These are phyloP conservation scores for Caenorhabditis uteleia DNA, from an alignment of 2,888 invertebrate species.

Conservation along the genomic window DNA sequence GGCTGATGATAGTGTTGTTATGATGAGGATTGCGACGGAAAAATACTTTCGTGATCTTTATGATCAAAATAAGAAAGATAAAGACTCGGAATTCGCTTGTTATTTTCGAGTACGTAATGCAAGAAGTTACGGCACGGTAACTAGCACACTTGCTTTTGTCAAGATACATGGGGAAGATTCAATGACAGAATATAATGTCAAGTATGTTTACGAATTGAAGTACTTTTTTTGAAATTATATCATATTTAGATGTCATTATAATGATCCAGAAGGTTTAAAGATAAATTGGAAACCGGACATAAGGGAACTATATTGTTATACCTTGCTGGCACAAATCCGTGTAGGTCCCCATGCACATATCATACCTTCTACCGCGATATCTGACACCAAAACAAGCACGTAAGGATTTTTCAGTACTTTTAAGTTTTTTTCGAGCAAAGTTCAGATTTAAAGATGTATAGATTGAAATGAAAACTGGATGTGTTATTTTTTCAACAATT, in stretches of 20 bases:
- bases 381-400: slow-evolving; percentile 21
- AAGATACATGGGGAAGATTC: slow-evolving; percentile 25
- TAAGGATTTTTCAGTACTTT: slow-evolving; percentile 38
- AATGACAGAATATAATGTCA: slow-evolving; percentile 17
- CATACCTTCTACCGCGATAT: slow-evolving; percentile 10
- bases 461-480: too few relatives aligned
- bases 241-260: slow-evolving; percentile 29
- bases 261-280: slow-evolving; percentile 11
- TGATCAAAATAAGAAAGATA: slow-evolving; percentile 16
- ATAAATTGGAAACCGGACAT: slow-evolving; percentile 17
- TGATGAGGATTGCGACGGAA: slow-evolving; percentile 21
- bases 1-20: slow-evolving; percentile 20
- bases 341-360: slow-evolving; percentile 18
- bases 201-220: slow-evolving; percentile 33
- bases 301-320: slow-evolving; percentile 22
- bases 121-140: slow-evolving; percentile 11
- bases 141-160: slow-evolving; percentile 24
- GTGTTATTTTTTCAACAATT: too few relatives aligned
- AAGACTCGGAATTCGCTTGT: slow-evolving; percentile 24
- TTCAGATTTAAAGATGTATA: too few relatives aligned
- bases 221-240: slow-evolving; percentile 17
- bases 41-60: slow-evolving; percentile 22
- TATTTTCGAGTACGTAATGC: slow-evolving; percentile 15
- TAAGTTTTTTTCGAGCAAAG: too few relatives aligned
- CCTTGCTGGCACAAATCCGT: slow-evolving; percentile 19